Evolutionary conservation across 2,888 invertebrate genomes (phyloP), one percentile per base, ranked within the genome.

Genomic region (Rhyacophila evoluta): DNA sequence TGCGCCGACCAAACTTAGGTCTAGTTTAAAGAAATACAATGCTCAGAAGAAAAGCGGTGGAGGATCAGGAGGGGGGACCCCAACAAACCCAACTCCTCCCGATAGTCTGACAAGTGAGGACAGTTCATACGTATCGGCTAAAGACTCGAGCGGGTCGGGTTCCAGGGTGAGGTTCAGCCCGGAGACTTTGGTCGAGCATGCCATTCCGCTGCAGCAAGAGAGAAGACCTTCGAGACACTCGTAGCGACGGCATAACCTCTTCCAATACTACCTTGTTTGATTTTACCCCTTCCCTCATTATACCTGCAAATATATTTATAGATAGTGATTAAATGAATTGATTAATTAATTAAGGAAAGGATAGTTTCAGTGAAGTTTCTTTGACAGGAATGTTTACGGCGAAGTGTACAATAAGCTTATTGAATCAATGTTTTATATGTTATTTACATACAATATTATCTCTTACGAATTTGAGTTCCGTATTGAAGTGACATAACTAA

Each of bases 21-120:
- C 95, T 0, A 95, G 95, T 84, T 87, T 96, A 74, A 95, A 95
- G 85, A 92, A 95, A 85, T 94, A 94, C 84, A 89, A 91, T 83
- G 85, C 88, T 4, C 88, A 89, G 82, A 90, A 91, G 82, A 92
- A 91, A 79, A 89, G 90, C 2, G 91, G 92, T 8, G 91, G 90
- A 1, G 91, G 91, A 81, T 92, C 93, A 0, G 92, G 93, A 0
- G 93, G 92, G 0, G 91, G 91, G 12, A 95, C 95, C 0, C 95
- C 95, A 15, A 95, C 95, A 0, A 95, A 95, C 86, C 94, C 95
- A 1, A 95, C 96, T 4, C 96, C 96, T 0, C 95, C 96, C 0
- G 96, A 96, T 84, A 95, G 95, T 83, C 85, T 95, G 79, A 94
- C 95, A 0, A 95, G 95, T 84, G 97, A 97, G 84, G 97, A 96